Conservation (phyloP, 1,140 invertebrate genomes). For the Aphaenogaster floridana region DNA sequence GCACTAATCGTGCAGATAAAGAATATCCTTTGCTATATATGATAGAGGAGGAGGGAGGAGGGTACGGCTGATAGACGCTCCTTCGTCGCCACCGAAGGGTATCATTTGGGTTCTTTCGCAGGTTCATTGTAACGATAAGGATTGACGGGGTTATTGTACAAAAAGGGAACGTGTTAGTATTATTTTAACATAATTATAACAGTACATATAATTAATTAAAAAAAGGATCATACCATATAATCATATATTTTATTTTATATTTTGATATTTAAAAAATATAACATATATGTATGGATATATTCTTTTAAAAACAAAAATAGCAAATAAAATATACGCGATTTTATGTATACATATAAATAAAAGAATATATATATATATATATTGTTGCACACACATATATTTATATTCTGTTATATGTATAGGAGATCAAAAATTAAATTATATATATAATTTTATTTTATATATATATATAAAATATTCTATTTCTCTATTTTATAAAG, state of each 20-base stretch:
- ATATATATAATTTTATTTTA: not conserved
- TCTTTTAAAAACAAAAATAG: not conserved
- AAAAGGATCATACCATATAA: not conserved
- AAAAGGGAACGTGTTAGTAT: not conserved
- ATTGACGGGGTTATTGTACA: not conserved
- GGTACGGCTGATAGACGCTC: not conserved
- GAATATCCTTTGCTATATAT: constrained; percentile 44
- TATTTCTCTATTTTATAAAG: not conserved
- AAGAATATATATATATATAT: no score
- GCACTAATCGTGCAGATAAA: constrained; percentile 70
- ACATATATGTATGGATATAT: not conserved
- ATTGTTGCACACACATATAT: no score
- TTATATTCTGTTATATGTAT: not conserved
- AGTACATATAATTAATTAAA: not conserved
- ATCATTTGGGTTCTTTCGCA: not conserved
- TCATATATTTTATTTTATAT: not conserved
- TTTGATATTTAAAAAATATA: not conserved
- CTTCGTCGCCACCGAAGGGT: not conserved
- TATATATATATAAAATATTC: not conserved
- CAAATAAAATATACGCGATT: not conserved
- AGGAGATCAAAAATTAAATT: not conserved
- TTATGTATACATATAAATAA: no score
- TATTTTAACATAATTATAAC: not conserved
- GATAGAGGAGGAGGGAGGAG: not conserved
- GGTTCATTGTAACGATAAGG: not conserved